Conservation (phyloP, 2,113 vertebrate genomes). For the Hirundichthys speculiger region DNA sequence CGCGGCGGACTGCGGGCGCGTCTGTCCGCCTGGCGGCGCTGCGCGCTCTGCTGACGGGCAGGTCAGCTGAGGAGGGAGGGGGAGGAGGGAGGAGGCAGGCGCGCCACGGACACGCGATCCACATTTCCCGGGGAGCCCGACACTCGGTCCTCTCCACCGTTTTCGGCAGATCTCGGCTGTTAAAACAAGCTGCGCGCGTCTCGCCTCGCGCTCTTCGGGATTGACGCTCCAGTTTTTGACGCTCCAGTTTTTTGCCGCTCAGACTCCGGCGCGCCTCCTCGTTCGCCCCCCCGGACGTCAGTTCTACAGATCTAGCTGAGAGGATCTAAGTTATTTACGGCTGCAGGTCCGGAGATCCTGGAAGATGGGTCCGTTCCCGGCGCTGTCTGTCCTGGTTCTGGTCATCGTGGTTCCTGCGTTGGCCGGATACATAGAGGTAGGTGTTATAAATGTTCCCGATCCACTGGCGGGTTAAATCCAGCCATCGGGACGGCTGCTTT, state of each 20-base stretch:
- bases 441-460: conserved; percentile 23
- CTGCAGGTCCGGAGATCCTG: conserved; percentile 28
- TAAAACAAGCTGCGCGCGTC: conserved; percentile 58
- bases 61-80: neutral
- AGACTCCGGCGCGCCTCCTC: too few relatives aligned
- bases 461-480: neutral
- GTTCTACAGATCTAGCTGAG: conserved; percentile 16
- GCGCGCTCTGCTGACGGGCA: neutral
- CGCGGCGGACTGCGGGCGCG: too few relatives aligned
- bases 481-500: neutral
- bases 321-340: conserved; percentile 64
- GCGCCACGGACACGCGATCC: conserved; percentile 43
- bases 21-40: conserved; percentile 58
- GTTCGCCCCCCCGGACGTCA: conserved; percentile 40
- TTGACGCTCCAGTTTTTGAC: too few relatives aligned
- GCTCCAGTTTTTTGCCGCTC: neutral
- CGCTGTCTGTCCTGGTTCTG: conserved; percentile 75
- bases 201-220: too few relatives aligned
- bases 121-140: conserved; percentile 57
- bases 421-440: conserved; percentile 88
- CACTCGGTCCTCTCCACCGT: conserved; percentile 17
- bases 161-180: conserved; percentile 45
- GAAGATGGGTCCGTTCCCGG: conserved; percentile 79
- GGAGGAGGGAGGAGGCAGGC: conserved; percentile 53
- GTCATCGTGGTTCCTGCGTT: conserved; percentile 80